These are phyloP conservation scores for Macrocentrus cingulum DNA, from an alignment of 1,140 invertebrate genomes.

Conservation along the genomic window DNA sequence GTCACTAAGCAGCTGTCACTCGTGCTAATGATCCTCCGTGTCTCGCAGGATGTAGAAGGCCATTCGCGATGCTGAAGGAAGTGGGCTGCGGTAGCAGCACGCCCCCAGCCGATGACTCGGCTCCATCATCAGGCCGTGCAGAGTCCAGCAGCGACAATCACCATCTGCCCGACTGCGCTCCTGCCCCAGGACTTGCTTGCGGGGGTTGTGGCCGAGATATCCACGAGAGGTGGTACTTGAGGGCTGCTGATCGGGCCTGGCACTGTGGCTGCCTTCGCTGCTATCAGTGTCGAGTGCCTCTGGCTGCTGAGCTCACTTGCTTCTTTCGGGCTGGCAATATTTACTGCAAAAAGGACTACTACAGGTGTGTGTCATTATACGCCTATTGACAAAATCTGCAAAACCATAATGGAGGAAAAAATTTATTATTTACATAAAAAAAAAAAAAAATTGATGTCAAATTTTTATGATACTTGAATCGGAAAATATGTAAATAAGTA, in stretches of 20 bases:
- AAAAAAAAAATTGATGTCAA: no score
- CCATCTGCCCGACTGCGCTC: conserved; percentile 1
- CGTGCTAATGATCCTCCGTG: neutral
- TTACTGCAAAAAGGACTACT: conserved; percentile 95
- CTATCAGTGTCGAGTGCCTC: conserved; percentile 79
- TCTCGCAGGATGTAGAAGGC: conserved; percentile 27
- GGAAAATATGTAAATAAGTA: no score
- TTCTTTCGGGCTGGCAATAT: conserved; percentile 88
- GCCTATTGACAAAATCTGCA: no score
- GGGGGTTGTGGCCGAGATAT: conserved; percentile 56
- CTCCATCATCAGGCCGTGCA: conserved; percentile 23
- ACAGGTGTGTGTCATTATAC: conserved; percentile 72
- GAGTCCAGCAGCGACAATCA: conserved; percentile 23
- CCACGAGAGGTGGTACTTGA: conserved; percentile 72
- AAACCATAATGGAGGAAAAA: no score
- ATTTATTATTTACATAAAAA: no score
- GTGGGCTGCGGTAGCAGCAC: conserved; percentile 51
- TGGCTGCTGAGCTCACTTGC: conserved; percentile 86
- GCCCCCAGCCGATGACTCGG: conserved; percentile 44
- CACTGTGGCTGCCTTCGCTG: conserved; percentile 85
- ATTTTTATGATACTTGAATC: no score
- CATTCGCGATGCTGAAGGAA: conserved; percentile 53
- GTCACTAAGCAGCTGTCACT: no score
- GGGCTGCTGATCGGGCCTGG: conserved; percentile 87
- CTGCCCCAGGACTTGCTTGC: conserved; percentile 43